Evolutionary conservation across 1,140 invertebrate species (phyloP).

Genomic region (Nymphalis io): DNA sequence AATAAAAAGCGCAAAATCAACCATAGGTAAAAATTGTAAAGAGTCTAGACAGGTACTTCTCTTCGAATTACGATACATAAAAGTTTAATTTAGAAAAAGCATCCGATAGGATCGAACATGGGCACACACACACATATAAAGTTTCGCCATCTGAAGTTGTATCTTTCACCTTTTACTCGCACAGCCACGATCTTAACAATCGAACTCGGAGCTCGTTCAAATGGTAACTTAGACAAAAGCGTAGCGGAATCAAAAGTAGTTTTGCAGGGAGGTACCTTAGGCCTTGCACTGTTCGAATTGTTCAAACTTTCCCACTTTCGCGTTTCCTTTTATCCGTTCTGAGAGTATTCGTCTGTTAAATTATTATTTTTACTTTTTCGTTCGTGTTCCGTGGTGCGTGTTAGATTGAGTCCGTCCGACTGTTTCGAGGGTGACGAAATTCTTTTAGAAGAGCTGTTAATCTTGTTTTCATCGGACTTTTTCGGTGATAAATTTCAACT

Average conservation of each 20-base stretch:
- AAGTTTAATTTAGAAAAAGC: conserved; percentile 62
- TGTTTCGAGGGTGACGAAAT: conserved; percentile 47
- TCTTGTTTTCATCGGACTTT: conserved; percentile 39
- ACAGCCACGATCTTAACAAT: conserved; percentile 57
- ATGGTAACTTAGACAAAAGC: conserved; percentile 78
- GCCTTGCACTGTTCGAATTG: conserved; percentile 67
- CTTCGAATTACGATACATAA: conserved; percentile 41
- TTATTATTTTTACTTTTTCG: conserved; percentile 72
- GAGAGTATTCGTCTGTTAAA: conserved; percentile 69
- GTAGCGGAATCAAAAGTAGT: conserved; percentile 73
- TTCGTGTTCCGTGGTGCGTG: conserved; percentile 59
- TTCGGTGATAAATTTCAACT: conserved; percentile 31
- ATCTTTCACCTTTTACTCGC: conserved; percentile 58
- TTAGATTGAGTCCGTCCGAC: conserved; percentile 50
- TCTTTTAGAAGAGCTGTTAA: conserved; percentile 52
- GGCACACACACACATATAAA: conserved; percentile 36
- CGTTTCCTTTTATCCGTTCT: conserved; percentile 72
- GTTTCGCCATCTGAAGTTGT: conserved; percentile 51
- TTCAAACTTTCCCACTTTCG: conserved; percentile 74
- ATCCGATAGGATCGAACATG: conserved; percentile 43
- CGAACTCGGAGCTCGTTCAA: conserved; percentile 65
- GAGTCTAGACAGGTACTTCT: conserved; percentile 42
- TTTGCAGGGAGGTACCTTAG: conserved; percentile 64
- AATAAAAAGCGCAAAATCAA: conserved; percentile 5
- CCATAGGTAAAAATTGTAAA: conserved; percentile 11